Conservation (phyloP, 2,888 invertebrate species). For the Parnassius orleans region DNA sequence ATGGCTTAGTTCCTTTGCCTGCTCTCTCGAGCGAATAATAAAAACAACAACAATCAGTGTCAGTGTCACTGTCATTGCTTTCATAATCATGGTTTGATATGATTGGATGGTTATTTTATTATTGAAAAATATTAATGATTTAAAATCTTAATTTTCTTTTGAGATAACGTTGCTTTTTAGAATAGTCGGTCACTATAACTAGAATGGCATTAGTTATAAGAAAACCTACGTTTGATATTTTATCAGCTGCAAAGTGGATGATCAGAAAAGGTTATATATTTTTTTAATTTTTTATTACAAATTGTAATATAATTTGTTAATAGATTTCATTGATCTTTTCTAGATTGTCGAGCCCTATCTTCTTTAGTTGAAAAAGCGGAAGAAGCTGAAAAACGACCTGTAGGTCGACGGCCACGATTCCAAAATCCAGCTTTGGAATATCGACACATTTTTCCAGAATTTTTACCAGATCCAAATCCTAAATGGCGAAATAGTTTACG, state of each 20-base stretch:
- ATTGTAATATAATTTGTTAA: conserved; percentile 5
- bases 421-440: conserved; percentile 74
- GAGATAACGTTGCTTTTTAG: background rate
- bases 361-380: conserved; percentile 53
- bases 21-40: no score
- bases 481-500: conserved; percentile 88
- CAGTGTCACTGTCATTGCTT: no score
- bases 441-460: conserved; percentile 92
- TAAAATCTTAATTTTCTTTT: no score
- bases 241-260: conserved; percentile 60
- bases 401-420: conserved; percentile 39
- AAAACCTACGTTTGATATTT: conserved; percentile 46
- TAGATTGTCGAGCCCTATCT: conserved; percentile 58
- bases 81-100: no score
- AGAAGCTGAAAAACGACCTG: conserved; percentile 34
- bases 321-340: conserved; percentile 15
- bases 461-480: conserved; percentile 92
- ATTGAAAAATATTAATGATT: no score
- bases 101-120: no score
- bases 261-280: conserved; percentile 61
- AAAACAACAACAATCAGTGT: no score
- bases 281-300: conserved; percentile 5
- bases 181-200: background rate
- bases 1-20: no score
- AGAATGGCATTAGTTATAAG: conserved; percentile 58